Evolutionary conservation across 30 jellyfish, hydroid and myxozoan species (phyloP).

Genomic region (Turritopsis dohrnii): DNA sequence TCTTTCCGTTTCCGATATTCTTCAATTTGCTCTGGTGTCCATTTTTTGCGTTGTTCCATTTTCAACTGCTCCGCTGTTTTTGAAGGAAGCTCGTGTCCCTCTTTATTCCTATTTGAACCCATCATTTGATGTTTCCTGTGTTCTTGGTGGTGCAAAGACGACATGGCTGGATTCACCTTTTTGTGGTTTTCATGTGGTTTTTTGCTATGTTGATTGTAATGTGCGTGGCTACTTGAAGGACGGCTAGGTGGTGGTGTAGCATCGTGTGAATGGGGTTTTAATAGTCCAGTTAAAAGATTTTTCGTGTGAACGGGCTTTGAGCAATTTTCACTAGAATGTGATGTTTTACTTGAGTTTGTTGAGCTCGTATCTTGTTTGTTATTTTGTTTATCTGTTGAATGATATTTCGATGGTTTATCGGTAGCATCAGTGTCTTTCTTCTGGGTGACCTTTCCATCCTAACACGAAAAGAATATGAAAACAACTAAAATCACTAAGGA

Average conservation of each 20-base stretch:
- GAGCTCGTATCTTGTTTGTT: neutral
- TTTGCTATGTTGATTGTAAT: neutral
- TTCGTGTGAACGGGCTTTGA: constrained; percentile 9
- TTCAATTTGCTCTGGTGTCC: constrained; percentile 18
- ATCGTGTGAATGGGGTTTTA: constrained; percentile 29
- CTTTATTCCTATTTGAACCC: neutral
- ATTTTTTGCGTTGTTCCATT: constrained; percentile 11
- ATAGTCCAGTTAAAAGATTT: constrained; percentile 18
- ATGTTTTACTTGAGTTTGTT: neutral
- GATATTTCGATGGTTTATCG: neutral
- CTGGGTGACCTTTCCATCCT: constrained; percentile 18
- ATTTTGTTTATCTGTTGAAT: neutral
- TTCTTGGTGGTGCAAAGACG: neutral
- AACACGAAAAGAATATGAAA: neutral
- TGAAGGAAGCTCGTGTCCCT: constrained; percentile 5
- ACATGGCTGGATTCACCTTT: neutral
- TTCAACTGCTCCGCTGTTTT: constrained; percentile 4
- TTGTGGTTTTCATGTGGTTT: neutral
- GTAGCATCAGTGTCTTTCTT: constrained; percentile 9
- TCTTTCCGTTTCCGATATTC: constrained; percentile 20
- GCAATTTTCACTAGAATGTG: neutral
- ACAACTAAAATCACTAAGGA: neutral
- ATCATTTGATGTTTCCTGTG: constrained; percentile 5
- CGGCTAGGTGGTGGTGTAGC: constrained; percentile 22
- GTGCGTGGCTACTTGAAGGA: neutral